Evolutionary conservation across 1,140 invertebrate species (phyloP), one percentile per base, ranked within the genome.

Genomic region (Dolichoris vasculosae): DNA sequence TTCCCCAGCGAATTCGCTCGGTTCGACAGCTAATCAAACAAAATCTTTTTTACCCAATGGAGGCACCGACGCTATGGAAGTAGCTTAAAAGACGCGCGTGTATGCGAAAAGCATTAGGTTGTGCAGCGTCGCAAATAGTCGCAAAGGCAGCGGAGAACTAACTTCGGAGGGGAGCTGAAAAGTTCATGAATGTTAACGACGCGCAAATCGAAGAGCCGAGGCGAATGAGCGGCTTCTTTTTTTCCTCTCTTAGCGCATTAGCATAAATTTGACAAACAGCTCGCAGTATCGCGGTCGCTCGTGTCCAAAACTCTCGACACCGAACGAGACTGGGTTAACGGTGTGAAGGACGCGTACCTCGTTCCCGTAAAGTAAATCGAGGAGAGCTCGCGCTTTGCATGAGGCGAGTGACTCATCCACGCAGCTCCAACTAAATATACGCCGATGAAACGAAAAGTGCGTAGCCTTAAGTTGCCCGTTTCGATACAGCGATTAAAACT

Each of bases 211-310:
- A 87, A 78, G 86, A 86, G 90, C 82, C 86, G 87, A 88, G 88
- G 69, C 87, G 86, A 85, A 43, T 55, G 17, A 26, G 48, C 69
- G 55, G 38, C 64, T 9, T 77, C 48, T n/a, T 63, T 55, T 77
- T 79, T 82, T 64, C 43, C 40, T 86, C 75, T 35, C 87, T 87
- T 81, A 75, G 83, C 78, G 82, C 81, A 92, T 92, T 92, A 91
- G 89, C 92, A 93, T 92, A 91, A 91, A 91, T 93, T 93, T 92
- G 90, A 89, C 90, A 91, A 91, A 89, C 51, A 9, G 17, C 51
- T n/a, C 9, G 51, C 51, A 17, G 7, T 20, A 55, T 55, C 51
- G 51, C 11, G 7, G 51, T 11, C 51, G 51, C 51, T 55, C 51
- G 2, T 15, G 7, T 55, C 9, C 51, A 55, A 55, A 55, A n/a